Base-by-base conservation (phyloP, 2,797 vertebrate species). In the Neomorphus geoffroyi region DNA sequence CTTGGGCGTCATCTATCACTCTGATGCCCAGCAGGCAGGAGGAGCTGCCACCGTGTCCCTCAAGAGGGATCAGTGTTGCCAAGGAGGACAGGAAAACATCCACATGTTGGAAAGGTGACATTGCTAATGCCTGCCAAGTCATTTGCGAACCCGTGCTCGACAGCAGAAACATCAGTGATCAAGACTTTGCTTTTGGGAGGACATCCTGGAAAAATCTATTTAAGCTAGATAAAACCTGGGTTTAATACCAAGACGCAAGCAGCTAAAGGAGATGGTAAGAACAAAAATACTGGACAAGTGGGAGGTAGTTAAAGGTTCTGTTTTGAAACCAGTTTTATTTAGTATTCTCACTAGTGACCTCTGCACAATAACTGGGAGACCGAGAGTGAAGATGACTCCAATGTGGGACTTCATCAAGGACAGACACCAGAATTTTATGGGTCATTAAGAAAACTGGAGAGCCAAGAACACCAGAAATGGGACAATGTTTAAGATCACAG, bases 1-100 rank as follows among this genome's bases (percentile, higher is more conserved):
- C 64, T 43, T 51, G 72, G 58, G 30, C 64, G 66, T 35, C 86
- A 24, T 10, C 85, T 70, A 37, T 48, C 73, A 33, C 21, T 7
- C 30, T 7, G 35, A 27, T 27, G 58, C 35, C 65, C 86, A 64
- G 84, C 39, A 81, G 22, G 8, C 70, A 58, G 80, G 46, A 92
- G 74, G 41, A 88, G 72, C 79, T 90, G 69, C 80, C 3, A 2
- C 5, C 0, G 0, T 1, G 4, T 67, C 41, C 41, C 45, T 18
- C 45, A 8, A 4, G 26, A 13, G 58, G 62, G 35, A 66, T 24
- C 45, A 1, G 14, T 16, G 22, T 18, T 57, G n/a, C 65, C 46
- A 14, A 61, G 50, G 57, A 67, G 72, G 28, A 54, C 32, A 74
- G 58, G 58, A 75, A 64, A 80, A n/a, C 70, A 71, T 35, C 41